phyloP scores from a whole-genome alignment of 2,888 invertebrate species.

The Mythimna ferrago region DNA sequence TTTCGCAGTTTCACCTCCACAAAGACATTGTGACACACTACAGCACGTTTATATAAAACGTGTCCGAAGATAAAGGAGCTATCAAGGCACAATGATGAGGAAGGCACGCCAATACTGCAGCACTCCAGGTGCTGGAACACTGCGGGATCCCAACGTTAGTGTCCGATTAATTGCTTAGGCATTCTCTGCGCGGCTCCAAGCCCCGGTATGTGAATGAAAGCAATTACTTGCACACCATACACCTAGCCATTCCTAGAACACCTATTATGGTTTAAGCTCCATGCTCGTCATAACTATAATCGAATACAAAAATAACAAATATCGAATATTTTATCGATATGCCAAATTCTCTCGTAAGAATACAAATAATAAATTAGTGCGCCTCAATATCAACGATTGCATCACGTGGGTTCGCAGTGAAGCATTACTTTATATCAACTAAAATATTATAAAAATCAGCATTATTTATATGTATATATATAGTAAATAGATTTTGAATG shows the following conservation, averaged over 20 bases:
- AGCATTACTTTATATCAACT: no score
- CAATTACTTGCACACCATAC: slow-evolving; percentile 82
- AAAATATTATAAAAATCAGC: no score
- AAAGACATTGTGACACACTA: slow-evolving; percentile 12
- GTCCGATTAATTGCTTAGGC: slow-evolving; percentile 85
- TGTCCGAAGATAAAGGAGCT: slow-evolving; percentile 51
- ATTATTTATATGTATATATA: no score
- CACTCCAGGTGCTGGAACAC: slow-evolving; percentile 60
- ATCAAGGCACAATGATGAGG: slow-evolving; percentile 59
- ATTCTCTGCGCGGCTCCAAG: slow-evolving; percentile 79
- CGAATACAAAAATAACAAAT: no score
- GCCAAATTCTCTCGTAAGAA: no score
- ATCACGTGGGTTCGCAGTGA: no score
- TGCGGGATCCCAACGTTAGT: slow-evolving; percentile 79
- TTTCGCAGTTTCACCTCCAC: neutral
- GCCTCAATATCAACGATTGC: no score
- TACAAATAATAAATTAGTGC: no score
- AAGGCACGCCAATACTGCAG: slow-evolving; percentile 61
- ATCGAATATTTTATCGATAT: slow-evolving; percentile 42
- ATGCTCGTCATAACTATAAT: slow-evolving; percentile 56
- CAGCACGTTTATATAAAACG: slow-evolving; percentile 27
- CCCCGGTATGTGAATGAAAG: slow-evolving; percentile 86
- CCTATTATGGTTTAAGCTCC: slow-evolving; percentile 50
- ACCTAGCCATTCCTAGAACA: slow-evolving; percentile 51
- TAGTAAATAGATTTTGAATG: no score